Conservation (phyloP, 2,113 vertebrate genomes). For the Platichthys stellatus region DNA sequence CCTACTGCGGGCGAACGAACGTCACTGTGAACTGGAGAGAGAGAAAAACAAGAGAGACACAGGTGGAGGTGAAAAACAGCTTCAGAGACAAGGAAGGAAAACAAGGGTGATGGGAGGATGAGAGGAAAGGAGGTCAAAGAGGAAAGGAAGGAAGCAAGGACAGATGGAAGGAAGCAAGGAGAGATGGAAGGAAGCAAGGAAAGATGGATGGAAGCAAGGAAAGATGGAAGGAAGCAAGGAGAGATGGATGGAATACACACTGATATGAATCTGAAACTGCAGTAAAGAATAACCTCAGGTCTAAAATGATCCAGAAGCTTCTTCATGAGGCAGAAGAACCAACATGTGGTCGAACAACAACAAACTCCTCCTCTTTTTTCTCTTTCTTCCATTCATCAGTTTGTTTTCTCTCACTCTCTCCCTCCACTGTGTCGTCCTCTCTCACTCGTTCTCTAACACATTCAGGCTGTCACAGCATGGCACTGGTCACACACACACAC, state of each 20-base stretch:
- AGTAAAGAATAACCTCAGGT: no score
- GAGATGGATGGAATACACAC: background rate
- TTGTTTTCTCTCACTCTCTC: background rate
- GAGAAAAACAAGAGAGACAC: slow-evolving; percentile 5
- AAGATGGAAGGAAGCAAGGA: no score
- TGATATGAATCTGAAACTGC: background rate
- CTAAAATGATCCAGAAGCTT: no score
- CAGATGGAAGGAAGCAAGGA: no score
- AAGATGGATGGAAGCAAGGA: no score
- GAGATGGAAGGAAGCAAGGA: no score
- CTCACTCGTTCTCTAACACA: background rate
- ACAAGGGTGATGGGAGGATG: background rate
- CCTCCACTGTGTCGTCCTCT: background rate
- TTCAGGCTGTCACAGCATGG: slow-evolving; percentile 1
- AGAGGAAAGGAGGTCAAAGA: no score
- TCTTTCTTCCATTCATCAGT: no score
- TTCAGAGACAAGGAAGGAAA: background rate
- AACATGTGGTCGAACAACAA: no score
- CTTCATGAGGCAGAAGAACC: no score
- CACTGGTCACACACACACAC: background rate
- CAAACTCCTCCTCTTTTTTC: no score
- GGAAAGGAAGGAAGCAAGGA: background rate
- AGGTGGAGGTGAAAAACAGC: no score
- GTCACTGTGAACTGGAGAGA: slow-evolving; percentile 78
- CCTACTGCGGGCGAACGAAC: slow-evolving; percentile 63